Percentiles rank a stretch among this genome's conserved stretches.
phyloP scores from a whole-genome alignment of 2,113 vertebrate species.

The Poeciliopsis retropinna region DNA sequence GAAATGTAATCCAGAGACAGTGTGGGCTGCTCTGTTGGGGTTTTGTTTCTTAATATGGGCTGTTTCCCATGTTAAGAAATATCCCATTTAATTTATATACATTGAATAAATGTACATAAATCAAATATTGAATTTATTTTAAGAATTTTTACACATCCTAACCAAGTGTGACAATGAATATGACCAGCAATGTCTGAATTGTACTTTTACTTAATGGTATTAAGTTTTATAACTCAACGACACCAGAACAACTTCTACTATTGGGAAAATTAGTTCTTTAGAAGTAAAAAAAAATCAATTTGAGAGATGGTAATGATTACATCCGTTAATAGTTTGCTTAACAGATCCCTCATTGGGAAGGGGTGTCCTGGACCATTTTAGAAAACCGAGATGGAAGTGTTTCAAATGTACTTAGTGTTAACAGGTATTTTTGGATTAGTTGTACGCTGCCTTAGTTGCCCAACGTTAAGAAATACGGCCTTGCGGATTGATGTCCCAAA shows the following conservation, averaged over 20 bases:
- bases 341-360: background rate
- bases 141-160: too few species aligned
- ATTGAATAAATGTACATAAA: background rate
- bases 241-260: background rate
- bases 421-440: slow-evolving; percentile 47
- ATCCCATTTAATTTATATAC: too few species aligned
- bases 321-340: too few species aligned
- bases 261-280: background rate
- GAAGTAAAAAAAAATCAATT: too few species aligned
- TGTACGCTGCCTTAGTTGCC: slow-evolving; percentile 5
- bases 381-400: background rate
- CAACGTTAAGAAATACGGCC: slow-evolving; percentile 53
- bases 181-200: too few species aligned
- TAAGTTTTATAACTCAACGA: background rate
- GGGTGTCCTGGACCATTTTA: background rate
- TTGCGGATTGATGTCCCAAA: slow-evolving; percentile 3
- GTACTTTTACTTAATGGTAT: too few species aligned
- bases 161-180: too few species aligned
- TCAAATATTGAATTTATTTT: background rate
- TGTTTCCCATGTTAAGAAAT: too few species aligned
- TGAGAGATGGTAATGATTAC: too few species aligned
- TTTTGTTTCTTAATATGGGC: too few species aligned
- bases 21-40: background rate
- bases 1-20: background rate
- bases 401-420: slow-evolving; percentile 9